Evolutionary conservation across 2,113 vertebrate genomes (phyloP).

Genomic region (Craseonycteris thonglongyai): DNA sequence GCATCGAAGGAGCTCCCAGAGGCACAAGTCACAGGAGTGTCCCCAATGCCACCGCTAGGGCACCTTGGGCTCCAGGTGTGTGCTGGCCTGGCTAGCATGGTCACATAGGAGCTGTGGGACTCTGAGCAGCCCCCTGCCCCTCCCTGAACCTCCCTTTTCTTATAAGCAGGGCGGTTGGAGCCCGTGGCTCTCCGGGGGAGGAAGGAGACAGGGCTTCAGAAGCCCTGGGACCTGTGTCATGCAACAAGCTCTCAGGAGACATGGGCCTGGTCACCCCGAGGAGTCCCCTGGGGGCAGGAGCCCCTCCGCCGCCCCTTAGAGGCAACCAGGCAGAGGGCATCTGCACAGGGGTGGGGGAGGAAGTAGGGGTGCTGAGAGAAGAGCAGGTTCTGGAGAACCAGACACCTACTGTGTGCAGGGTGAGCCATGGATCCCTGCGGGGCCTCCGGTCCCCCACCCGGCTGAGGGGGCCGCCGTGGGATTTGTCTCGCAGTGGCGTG

Average conservation of each 20-base stretch:
- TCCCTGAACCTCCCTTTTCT: not conserved
- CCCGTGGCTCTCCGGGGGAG: accelerated
- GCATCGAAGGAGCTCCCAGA: not conserved
- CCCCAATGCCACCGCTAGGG: accelerated
- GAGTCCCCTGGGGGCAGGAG: not conserved
- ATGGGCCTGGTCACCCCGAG: not conserved
- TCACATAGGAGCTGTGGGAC: not conserved
- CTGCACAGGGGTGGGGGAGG: accelerated
- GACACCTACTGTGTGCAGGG: no score
- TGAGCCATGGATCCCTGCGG: accelerated
- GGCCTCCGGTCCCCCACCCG: not conserved
- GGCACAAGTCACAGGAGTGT: not conserved
- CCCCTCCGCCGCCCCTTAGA: not conserved
- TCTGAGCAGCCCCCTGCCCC: not conserved
- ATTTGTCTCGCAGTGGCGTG: not conserved
- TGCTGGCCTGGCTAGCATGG: not conserved
- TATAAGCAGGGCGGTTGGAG: no score
- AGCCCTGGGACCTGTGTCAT: accelerated
- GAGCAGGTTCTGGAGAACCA: not conserved
- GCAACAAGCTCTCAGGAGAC: not conserved
- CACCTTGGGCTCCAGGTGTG: not conserved
- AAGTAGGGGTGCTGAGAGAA: not conserved
- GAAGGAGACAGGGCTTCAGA: accelerated
- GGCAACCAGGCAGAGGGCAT: accelerated
- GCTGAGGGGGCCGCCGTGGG: accelerated